A percentile compares a stretch with the other conserved stretches of the same genome.
Conservation (phyloP, 2,888 invertebrate species). For the Xylota segnis region DNA sequence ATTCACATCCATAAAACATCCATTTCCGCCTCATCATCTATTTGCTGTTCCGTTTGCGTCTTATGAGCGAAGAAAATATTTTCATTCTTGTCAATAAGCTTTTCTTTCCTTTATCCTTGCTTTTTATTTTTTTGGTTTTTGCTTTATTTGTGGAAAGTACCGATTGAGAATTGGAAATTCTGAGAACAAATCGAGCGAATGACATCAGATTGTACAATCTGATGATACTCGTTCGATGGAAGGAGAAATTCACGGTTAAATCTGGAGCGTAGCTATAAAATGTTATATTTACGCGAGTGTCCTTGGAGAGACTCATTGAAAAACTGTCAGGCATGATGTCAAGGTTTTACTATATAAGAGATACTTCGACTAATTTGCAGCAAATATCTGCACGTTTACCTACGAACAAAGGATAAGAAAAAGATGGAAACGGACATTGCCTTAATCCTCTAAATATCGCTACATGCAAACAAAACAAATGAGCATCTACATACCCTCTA, state of each 20-base stretch:
- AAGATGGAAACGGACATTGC: too few relatives aligned
- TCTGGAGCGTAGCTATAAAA: too few relatives aligned
- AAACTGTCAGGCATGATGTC: too few relatives aligned
- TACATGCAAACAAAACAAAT: too few relatives aligned
- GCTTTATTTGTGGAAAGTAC: neutral
- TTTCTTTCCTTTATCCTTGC: neutral
- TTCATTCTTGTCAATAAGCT: conserved; percentile 23
- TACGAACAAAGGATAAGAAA: too few relatives aligned
- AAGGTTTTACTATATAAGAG: too few relatives aligned
- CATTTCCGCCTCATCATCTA: conserved; percentile 21
- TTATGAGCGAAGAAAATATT: conserved; percentile 16
- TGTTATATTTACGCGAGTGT: too few relatives aligned
- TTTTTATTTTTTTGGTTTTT: neutral
- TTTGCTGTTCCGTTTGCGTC: neutral
- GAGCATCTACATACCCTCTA: too few relatives aligned
- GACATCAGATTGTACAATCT: conserved; percentile 5
- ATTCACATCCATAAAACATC: conserved; percentile 12
- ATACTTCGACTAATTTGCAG: too few relatives aligned
- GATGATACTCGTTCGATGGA: too few relatives aligned
- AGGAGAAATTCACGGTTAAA: neutral
- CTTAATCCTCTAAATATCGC: too few relatives aligned
- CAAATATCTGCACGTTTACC: too few relatives aligned
- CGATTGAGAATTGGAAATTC: conserved; percentile 18
- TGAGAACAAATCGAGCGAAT: neutral
- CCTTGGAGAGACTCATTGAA: neutral